Conservation (phyloP, 2,797 vertebrate genomes). For the Catostomus latipinnis region DNA sequence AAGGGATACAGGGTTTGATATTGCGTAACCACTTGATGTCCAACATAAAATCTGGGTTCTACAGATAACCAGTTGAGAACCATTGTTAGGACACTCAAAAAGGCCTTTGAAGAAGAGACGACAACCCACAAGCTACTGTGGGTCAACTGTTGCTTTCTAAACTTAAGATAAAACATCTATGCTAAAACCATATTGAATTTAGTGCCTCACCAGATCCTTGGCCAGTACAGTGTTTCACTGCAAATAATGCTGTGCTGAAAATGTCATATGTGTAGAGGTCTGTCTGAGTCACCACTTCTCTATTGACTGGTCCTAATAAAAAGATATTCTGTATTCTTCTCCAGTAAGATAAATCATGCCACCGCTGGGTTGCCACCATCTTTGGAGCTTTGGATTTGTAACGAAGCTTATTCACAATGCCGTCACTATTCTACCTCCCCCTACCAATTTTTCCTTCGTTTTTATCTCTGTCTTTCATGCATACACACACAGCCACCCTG, state of each 20-base stretch:
- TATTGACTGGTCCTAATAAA: constrained; percentile 18
- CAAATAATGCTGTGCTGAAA: background rate
- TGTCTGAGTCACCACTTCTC: background rate
- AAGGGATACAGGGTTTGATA: too few species aligned
- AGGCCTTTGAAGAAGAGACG: background rate
- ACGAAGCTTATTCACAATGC: background rate
- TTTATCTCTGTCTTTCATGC: background rate
- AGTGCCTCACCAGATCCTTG: background rate
- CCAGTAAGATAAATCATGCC: background rate
- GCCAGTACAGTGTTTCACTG: background rate
- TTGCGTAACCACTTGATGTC: too few species aligned
- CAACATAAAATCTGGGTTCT: too few species aligned
- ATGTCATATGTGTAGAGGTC: background rate
- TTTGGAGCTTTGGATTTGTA: constrained; percentile 4
- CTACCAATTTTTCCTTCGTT: constrained; percentile 1
- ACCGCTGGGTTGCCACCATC: background rate
- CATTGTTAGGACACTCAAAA: background rate
- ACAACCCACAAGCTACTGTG: background rate
- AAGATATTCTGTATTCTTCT: constrained; percentile 8
- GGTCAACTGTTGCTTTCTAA: background rate
- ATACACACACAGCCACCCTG: background rate
- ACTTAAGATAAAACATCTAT: background rate
- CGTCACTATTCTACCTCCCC: background rate
- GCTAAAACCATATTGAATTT: background rate
- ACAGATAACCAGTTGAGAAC: too few species aligned